These are phyloP conservation scores for Plumapathes pennacea DNA, from an alignment of 92 coral and sea anemone species.

Conservation along the genomic window DNA sequence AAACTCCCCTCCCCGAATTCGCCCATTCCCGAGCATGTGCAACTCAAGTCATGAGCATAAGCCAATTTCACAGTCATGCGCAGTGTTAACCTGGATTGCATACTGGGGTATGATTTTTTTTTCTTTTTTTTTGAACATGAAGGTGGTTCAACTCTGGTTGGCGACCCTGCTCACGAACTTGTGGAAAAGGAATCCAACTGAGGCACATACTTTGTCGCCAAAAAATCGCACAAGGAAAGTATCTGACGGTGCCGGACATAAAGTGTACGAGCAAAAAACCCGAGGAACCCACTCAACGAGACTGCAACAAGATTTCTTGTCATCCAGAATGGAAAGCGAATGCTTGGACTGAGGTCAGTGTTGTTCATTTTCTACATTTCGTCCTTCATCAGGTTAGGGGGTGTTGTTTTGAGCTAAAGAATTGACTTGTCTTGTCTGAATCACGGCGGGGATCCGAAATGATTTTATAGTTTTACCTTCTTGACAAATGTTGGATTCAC, in stretches of 20 bases:
- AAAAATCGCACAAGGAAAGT: conserved; percentile 48
- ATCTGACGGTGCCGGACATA: conserved; percentile 44
- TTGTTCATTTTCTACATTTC: too few species aligned
- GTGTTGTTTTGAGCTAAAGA: too few species aligned
- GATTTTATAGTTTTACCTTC: too few species aligned
- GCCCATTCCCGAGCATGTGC: too few species aligned
- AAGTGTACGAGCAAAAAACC: conserved; percentile 53
- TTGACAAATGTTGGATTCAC: too few species aligned
- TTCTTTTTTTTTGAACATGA: not conserved
- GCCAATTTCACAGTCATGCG: too few species aligned
- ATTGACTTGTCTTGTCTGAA: too few species aligned
- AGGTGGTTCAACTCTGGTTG: conserved; percentile 87
- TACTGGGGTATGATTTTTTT: not conserved
- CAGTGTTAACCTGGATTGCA: too few species aligned
- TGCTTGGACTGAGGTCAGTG: conserved; percentile 77
- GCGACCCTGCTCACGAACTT: conserved; percentile 89
- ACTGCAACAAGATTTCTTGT: conserved; percentile 78
- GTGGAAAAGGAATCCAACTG: conserved; percentile 82
- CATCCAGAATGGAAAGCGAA: conserved; percentile 74
- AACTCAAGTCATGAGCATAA: too few species aligned
- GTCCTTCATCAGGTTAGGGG: too few species aligned
- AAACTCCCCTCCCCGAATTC: too few species aligned
- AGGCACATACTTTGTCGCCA: conserved; percentile 72
- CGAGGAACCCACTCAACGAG: conserved; percentile 31
- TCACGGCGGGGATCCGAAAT: too few species aligned